Percentiles rank a stretch among this genome's conserved stretches.
Evolutionary conservation across 2,888 invertebrate species (phyloP).

Genomic region (Drosophila paucipuncta): DNA sequence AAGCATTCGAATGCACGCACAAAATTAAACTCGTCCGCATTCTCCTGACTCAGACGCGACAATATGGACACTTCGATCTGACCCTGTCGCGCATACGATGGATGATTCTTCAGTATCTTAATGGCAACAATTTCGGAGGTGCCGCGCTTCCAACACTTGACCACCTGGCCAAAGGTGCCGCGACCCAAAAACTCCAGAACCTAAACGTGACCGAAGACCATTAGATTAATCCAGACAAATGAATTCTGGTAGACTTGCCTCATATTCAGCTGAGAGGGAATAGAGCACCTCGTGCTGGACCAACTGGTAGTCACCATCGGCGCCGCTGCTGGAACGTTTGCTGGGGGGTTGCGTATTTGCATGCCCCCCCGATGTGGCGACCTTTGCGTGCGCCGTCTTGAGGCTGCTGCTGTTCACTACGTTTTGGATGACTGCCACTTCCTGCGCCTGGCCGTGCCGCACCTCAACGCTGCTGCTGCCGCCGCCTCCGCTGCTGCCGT

Average conservation of each 20-base stretch:
- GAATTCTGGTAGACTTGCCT: conserved; percentile 68
- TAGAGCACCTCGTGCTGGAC: conserved; percentile 99
- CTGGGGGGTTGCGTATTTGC: conserved; percentile 87
- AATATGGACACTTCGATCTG: conserved; percentile 99
- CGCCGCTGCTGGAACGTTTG: conserved; percentile 92
- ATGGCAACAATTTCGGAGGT: conserved; percentile 99
- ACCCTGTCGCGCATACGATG: conserved; percentile 99
- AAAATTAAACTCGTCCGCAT: conserved; percentile 99
- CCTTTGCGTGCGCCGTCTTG: conserved; percentile 86
- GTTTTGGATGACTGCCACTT: conserved; percentile 42
- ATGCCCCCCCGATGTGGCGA: conserved; percentile 86
- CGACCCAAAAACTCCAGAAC: conserved; percentile 99
- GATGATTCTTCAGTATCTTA: conserved; percentile 99
- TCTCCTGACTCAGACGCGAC: conserved; percentile 97
- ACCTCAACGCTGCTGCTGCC: conserved; percentile 33
- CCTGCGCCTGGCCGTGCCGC: conserved; percentile 54
- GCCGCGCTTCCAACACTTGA: conserved; percentile 99
- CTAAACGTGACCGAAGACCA: conserved; percentile 85
- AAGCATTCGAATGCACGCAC: conserved; percentile 99
- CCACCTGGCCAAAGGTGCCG: conserved; percentile 99
- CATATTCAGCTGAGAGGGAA: conserved; percentile 97
- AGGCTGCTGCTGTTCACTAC: conserved; percentile 79
- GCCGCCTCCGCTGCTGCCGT: conserved; percentile 53
- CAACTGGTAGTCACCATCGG: conserved; percentile 99
- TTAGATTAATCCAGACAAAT: not conserved